Evolutionary conservation across 2,888 invertebrate species (phyloP).

Genomic region (Operophtera brumata): DNA sequence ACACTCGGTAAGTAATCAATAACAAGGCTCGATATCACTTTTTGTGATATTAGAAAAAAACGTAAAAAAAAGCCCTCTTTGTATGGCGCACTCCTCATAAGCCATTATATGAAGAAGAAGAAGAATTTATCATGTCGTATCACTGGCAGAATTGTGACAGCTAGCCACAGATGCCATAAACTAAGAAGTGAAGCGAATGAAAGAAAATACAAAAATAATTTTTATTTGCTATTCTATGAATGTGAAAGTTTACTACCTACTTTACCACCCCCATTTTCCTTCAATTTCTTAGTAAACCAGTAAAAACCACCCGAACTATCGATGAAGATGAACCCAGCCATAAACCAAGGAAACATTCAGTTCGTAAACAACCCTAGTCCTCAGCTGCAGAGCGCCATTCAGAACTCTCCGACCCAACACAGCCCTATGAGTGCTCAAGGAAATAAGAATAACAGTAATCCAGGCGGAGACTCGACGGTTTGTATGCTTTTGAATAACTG

Average conservation of each 20-base stretch:
- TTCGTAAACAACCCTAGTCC: slow-evolving; percentile 72
- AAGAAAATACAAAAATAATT: too few relatives aligned
- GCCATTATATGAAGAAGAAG: too few relatives aligned
- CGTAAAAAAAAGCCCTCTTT: too few relatives aligned
- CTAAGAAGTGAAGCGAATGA: too few relatives aligned
- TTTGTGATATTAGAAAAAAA: too few relatives aligned
- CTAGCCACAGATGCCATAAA: too few relatives aligned
- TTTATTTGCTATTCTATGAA: too few relatives aligned
- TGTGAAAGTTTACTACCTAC: background rate
- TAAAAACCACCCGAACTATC: slow-evolving; percentile 1
- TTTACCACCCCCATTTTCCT: background rate
- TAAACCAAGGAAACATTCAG: slow-evolving; percentile 63
- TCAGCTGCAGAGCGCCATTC: slow-evolving; percentile 62
- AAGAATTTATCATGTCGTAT: too few relatives aligned
- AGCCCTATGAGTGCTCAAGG: slow-evolving; percentile 69
- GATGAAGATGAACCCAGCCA: slow-evolving; percentile 34
- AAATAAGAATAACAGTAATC: slow-evolving; percentile 21
- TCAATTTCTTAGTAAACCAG: background rate
- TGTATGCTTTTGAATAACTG: slow-evolving; percentile 5
- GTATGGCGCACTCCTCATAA: too few relatives aligned
- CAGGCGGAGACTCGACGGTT: slow-evolving; percentile 5
- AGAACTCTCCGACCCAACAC: slow-evolving; percentile 73
- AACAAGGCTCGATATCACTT: too few relatives aligned
- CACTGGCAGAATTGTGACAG: too few relatives aligned
- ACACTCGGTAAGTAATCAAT: too few relatives aligned